These are phyloP conservation scores for Ondatra zibethicus DNA, from an alignment of 2,113 vertebrate species.

Conservation along the genomic window DNA sequence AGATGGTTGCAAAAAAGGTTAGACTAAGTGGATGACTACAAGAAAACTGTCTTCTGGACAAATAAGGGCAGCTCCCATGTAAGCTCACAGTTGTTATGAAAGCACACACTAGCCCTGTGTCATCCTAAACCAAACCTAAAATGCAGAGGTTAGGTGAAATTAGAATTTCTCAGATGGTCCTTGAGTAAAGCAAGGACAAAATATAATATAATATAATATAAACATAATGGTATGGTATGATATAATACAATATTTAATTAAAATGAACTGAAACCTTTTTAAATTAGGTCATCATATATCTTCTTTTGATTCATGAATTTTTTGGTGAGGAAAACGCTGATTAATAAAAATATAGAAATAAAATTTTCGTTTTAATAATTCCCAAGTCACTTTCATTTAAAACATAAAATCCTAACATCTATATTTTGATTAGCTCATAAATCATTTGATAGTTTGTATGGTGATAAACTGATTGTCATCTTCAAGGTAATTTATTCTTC, in stretches of 20 bases:
- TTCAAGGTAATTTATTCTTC: conserved; percentile 74
- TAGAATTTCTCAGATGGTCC: background rate
- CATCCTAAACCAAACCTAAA: background rate
- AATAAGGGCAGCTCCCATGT: background rate
- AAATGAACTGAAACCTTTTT: conserved; percentile 55
- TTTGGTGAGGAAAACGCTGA: conserved; percentile 4
- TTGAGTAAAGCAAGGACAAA: background rate
- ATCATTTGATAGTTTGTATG: conserved; percentile 70
- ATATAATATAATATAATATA: background rate
- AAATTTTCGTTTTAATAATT: conserved; percentile 67
- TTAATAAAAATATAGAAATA: conserved; percentile 44
- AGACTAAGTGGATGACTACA: background rate
- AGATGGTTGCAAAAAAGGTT: background rate
- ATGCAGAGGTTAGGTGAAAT: background rate
- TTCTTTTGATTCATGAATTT: conserved; percentile 22
- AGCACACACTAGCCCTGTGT: background rate
- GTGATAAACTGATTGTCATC: conserved; percentile 73
- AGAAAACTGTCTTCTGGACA: background rate
- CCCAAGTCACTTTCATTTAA: conserved; percentile 41
- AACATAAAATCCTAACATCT: conserved; percentile 74
- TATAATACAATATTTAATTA: background rate
- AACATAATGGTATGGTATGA: no score
- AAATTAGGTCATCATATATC: conserved; percentile 14
- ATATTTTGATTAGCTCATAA: conserved; percentile 75
- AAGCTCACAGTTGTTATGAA: background rate